Evolutionary conservation across 2,113 vertebrate genomes (phyloP).

Genomic region (Tachysurus vachellii): DNA sequence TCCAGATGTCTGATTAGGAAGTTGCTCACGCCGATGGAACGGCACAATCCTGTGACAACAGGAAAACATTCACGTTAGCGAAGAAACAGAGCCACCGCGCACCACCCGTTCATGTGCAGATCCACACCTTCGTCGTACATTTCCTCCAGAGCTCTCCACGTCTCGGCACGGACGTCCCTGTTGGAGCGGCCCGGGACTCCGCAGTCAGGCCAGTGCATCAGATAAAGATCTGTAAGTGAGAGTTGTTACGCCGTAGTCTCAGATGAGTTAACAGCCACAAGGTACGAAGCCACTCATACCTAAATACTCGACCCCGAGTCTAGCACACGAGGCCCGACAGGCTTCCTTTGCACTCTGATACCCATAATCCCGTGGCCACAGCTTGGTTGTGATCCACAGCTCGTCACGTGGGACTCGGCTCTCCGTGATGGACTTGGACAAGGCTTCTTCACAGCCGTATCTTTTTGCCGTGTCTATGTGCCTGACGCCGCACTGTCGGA

Average conservation of each 20-base stretch:
- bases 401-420: slow-evolving; percentile 68
- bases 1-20: slow-evolving; percentile 81
- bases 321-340: slow-evolving; percentile 72
- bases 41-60: slow-evolving; percentile 70
- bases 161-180: slow-evolving; percentile 73
- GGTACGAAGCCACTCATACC: slow-evolving; percentile 55
- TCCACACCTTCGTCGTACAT: slow-evolving; percentile 69
- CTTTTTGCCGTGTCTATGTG: slow-evolving; percentile 79
- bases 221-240: slow-evolving; percentile 75
- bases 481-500: slow-evolving; percentile 71
- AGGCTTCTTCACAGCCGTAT: slow-evolving; percentile 73
- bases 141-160: slow-evolving; percentile 75
- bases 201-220: slow-evolving; percentile 78
- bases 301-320: slow-evolving; percentile 74
- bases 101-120: neutral
- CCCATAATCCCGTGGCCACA: slow-evolving; percentile 77
- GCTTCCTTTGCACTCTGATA: slow-evolving; percentile 71
- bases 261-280: neutral
- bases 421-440: slow-evolving; percentile 70
- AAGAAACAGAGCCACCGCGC: neutral
- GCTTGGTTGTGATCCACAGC: slow-evolving; percentile 81
- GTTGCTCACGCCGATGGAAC: slow-evolving; percentile 80
- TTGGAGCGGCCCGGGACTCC: slow-evolving; percentile 61
- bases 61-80: neutral
- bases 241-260: neutral